Conservation (phyloP, 2,888 invertebrate genomes). For the Drosophila fulvimacula region DNA sequence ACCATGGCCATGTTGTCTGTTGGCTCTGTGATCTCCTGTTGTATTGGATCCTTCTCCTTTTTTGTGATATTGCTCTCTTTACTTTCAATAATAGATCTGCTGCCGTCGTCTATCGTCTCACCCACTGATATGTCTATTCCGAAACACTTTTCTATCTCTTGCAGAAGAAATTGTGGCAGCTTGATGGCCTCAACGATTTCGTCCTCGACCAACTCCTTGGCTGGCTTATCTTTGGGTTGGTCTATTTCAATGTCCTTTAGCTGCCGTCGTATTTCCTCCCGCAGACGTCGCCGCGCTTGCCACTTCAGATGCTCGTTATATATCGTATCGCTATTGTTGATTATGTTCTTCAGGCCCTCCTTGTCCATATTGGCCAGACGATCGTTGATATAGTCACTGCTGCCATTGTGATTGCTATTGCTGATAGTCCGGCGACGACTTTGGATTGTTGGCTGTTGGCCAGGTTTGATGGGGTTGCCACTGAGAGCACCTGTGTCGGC, state of each 20-base stretch:
- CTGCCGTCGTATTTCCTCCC: slow-evolving; percentile 82
- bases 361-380: slow-evolving; percentile 83
- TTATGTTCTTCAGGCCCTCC: slow-evolving; percentile 82
- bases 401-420: slow-evolving; percentile 25
- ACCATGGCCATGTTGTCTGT: slow-evolving; percentile 20
- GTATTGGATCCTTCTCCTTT: not conserved
- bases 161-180: slow-evolving; percentile 79
- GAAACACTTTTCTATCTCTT: slow-evolving; percentile 82
- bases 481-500: not conserved
- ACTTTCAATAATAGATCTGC: not conserved
- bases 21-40: not conserved
- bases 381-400: slow-evolving; percentile 66
- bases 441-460: not conserved
- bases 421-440: slow-evolving; percentile 62
- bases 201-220: slow-evolving; percentile 75
- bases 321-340: slow-evolving; percentile 83
- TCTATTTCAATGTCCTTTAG: slow-evolving; percentile 78
- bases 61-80: not conserved
- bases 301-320: slow-evolving; percentile 82
- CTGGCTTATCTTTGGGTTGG: slow-evolving; percentile 60
- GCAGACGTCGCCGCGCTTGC: slow-evolving; percentile 80
- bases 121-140: slow-evolving; percentile 72
- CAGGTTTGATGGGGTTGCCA: not conserved
- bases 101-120: not conserved
- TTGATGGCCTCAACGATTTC: slow-evolving; percentile 82